Evolutionary conservation across 2,113 vertebrate genomes (phyloP), one percentile per base, ranked within the genome.

Genomic region (Eublepharis macularius): DNA sequence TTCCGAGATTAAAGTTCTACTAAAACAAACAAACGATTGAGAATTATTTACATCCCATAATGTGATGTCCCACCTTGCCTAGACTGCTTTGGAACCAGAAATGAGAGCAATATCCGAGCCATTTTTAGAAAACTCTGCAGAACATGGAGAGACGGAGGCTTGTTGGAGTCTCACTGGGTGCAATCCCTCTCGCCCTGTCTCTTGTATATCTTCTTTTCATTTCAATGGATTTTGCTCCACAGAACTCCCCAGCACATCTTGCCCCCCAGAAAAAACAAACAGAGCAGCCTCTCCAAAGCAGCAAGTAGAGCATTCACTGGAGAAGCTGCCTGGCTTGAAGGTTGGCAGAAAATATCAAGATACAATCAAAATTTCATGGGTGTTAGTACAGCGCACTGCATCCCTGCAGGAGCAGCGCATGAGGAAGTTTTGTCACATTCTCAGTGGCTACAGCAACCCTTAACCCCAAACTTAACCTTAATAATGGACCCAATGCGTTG

Each of bases 31-130:
- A 90, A 91, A 93, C 88, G 77, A 78, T 78, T 81, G 87, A 63
- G 83, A 93, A 95, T 89, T 87, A 90, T 95, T 95, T 94, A 84
- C 93, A 84, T 89, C 88, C 54, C 87, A 93, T 89, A 92, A 85
- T 81, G 89, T 95, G 89, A 92, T 90, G 88, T 88, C 87, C 82
- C 89, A 49, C 49, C 80, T 83, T 66, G n/a, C 83, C 70, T 49
- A 84, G 57, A 10, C 81, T 81, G n/a, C 76, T 83, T 49, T 39
- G 86, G 81, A 85, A 84, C 82, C 88, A 43, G 32, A 49, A 36
- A 19, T 13, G 7, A 29, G 73, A 66, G 60, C n/a, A 69, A 34
- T 63, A 34, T 49, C 17, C 32, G 49, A 76, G 24, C 17, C 29
- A 36, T 24, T 39, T 24, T 63, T 49, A 14, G 24, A 84, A 75